Conservation (phyloP, 2,888 invertebrate species). For the Marasmarcha lunaedactyla region DNA sequence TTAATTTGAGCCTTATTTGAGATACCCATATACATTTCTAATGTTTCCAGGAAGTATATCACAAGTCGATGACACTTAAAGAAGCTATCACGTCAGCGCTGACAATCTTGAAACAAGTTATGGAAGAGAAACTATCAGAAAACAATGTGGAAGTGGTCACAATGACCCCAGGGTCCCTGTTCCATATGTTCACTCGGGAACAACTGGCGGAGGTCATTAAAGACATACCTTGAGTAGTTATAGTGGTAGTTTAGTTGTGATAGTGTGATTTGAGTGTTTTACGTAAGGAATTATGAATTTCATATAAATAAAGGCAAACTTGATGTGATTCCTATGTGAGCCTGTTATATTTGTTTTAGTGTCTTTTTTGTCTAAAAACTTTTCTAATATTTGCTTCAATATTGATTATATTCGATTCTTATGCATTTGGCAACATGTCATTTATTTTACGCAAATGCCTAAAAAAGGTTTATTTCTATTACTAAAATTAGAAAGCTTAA, state of each 20-base stretch:
- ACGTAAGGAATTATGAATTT: too few species aligned
- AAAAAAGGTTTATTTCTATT: too few species aligned
- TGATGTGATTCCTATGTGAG: too few species aligned
- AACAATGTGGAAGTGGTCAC: slow-evolving; percentile 98
- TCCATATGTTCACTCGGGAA: slow-evolving; percentile 91
- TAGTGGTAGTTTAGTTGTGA: slow-evolving; percentile 13
- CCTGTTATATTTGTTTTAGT: too few species aligned
- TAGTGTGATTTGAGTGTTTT: slow-evolving; percentile 8
- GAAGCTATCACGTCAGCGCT: slow-evolving; percentile 93
- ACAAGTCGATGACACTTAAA: slow-evolving; percentile 90
- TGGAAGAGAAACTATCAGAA: slow-evolving; percentile 98
- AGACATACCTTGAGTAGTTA: slow-evolving; percentile 71
- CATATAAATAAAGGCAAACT: too few species aligned
- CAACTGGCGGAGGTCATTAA: slow-evolving; percentile 92
- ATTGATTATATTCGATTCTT: too few species aligned
- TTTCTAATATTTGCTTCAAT: too few species aligned
- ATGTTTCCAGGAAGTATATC: slow-evolving; percentile 71
- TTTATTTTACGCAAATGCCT: too few species aligned
- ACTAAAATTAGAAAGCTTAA: too few species aligned
- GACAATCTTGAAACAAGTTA: slow-evolving; percentile 97
- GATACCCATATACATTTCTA: neutral
- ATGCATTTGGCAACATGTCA: too few species aligned
- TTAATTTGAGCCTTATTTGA: too few species aligned
- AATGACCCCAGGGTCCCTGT: slow-evolving; percentile 85
- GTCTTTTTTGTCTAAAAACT: too few species aligned